phyloP scores from a whole-genome alignment of 2,888 invertebrate genomes.

The Drosophila helvetica region DNA sequence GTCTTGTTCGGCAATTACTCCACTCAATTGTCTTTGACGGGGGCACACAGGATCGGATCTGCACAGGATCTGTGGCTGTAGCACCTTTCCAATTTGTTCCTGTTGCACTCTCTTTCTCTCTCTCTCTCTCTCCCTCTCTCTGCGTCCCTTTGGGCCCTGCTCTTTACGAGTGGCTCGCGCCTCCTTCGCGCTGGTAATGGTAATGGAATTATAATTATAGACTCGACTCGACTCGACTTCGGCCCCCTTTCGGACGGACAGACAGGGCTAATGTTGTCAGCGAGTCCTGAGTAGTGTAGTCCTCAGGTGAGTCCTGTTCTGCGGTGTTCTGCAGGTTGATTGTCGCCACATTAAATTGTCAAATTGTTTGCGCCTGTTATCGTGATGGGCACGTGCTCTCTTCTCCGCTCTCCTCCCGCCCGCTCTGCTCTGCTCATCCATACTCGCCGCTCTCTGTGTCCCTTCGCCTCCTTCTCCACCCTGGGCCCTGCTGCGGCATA shows the following conservation, averaged over 20 bases:
- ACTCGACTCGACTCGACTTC: constrained; percentile 56
- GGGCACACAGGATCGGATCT: constrained; percentile 54
- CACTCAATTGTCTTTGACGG: constrained; percentile 73
- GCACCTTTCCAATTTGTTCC: constrained; percentile 62
- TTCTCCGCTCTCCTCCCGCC: constrained; percentile 11
- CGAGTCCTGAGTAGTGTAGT: constrained; percentile 8
- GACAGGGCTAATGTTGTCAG: constrained; percentile 79
- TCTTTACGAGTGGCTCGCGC: constrained; percentile 8
- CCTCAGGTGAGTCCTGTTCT: not conserved
- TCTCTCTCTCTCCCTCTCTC: too few relatives aligned
- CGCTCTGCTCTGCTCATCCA: not conserved
- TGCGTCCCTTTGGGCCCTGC: not conserved
- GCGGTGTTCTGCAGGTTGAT: constrained; percentile 44
- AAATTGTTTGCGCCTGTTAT: constrained; percentile 80
- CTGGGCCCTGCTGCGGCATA: constrained; percentile 3
- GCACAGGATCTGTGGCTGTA: constrained; percentile 68
- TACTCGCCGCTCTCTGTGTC: constrained; percentile 37
- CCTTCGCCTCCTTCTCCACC: not conserved
- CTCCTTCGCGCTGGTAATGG: constrained; percentile 62
- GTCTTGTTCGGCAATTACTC: constrained; percentile 68
- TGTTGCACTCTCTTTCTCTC: constrained; percentile 24
- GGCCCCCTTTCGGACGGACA: constrained; percentile 33
- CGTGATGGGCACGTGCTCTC: constrained; percentile 70
- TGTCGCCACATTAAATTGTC: constrained; percentile 81
- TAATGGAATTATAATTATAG: constrained; percentile 83